Conservation (phyloP, 2,797 vertebrate species). For the Vipera ursinii region DNA sequence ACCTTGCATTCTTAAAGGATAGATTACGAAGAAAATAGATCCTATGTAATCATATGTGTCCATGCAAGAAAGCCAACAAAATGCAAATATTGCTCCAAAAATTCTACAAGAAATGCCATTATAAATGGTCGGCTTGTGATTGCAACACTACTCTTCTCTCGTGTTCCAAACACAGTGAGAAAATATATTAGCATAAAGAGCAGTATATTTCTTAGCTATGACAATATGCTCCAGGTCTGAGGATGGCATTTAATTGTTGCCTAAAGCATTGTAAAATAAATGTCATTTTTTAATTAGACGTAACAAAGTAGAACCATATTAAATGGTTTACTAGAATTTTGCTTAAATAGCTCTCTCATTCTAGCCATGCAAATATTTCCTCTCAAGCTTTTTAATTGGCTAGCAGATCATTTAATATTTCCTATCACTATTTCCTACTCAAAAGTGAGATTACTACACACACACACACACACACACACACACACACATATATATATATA, state of each 20-base stretch:
- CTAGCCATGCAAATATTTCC: background rate
- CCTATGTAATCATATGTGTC: background rate
- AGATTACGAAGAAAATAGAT: background rate
- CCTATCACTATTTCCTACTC: background rate
- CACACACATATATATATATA: too few relatives aligned
- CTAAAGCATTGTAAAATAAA: slow-evolving; percentile 10
- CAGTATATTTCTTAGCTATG: background rate
- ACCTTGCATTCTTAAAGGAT: background rate
- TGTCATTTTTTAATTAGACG: slow-evolving; percentile 12
- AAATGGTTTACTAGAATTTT: background rate
- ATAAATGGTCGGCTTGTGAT: background rate
- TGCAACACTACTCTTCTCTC: background rate
- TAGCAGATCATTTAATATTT: slow-evolving; percentile 1
- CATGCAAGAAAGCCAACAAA: background rate
- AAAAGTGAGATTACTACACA: background rate
- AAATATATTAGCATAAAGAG: slow-evolving; percentile 22
- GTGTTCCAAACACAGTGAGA: background rate
- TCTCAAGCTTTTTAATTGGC: background rate
- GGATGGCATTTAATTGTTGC: slow-evolving; percentile 27
- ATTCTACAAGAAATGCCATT: slow-evolving; percentile 1
- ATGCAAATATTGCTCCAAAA: background rate
- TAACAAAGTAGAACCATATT: slow-evolving; percentile 12
- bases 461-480: too few relatives aligned
- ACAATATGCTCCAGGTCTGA: slow-evolving; percentile 4
- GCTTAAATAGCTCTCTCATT: background rate